These are phyloP conservation scores for Chaunax sp. DNA, from an alignment of 2,797 vertebrate species.

Conservation along the genomic window DNA sequence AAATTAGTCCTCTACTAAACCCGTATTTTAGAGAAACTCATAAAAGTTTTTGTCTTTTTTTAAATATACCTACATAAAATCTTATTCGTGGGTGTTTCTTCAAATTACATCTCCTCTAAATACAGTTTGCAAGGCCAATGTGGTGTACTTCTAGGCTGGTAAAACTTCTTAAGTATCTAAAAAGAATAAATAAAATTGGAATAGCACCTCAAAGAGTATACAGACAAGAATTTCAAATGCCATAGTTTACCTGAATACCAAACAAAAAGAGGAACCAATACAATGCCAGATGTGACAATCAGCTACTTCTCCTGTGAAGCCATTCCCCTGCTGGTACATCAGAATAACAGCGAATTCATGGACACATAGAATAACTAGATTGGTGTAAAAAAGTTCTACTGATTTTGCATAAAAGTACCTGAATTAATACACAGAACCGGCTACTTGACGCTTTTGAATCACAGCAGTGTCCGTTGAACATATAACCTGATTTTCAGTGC, in stretches of 20 bases:
- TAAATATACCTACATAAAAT: slow-evolving; percentile 67
- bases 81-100: slow-evolving; percentile 63
- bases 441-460: slow-evolving; percentile 85
- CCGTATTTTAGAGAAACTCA: slow-evolving; percentile 84
- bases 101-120: slow-evolving; percentile 81
- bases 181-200: slow-evolving; percentile 79
- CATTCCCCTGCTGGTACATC: slow-evolving; percentile 82
- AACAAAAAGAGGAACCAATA: slow-evolving; percentile 72
- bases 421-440: slow-evolving; percentile 84
- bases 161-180: slow-evolving; percentile 75
- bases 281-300: slow-evolving; percentile 79
- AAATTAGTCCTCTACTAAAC: slow-evolving; percentile 82
- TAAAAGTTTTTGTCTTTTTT: slow-evolving; percentile 55
- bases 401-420: slow-evolving; percentile 90
- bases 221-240: slow-evolving; percentile 84
- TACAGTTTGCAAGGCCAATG: slow-evolving; percentile 87
- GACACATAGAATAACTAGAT: slow-evolving; percentile 85
- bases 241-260: slow-evolving; percentile 79
- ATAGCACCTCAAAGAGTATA: slow-evolving; percentile 85
- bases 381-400: slow-evolving; percentile 80
- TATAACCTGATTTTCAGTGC: slow-evolving; percentile 83
- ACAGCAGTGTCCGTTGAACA: slow-evolving; percentile 85
- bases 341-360: slow-evolving; percentile 85
- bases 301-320: slow-evolving; percentile 80
- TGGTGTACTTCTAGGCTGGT: slow-evolving; percentile 86